These are phyloP conservation scores for Eulithis testata DNA, from an alignment of 2,888 invertebrate genomes.

Conservation along the genomic window DNA sequence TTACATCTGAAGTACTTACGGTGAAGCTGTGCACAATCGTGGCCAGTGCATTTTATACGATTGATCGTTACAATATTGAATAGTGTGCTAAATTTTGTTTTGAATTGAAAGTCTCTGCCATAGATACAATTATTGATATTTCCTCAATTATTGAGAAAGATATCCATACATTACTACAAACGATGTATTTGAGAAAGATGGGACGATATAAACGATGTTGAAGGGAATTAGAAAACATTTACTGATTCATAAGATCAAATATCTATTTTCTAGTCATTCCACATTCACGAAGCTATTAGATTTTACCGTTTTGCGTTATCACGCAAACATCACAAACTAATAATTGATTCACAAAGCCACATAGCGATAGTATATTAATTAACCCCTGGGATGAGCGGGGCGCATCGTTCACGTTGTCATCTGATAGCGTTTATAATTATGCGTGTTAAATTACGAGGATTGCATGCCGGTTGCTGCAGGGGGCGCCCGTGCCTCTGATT, in stretches of 20 bases:
- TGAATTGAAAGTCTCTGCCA: neutral
- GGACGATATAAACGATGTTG: neutral
- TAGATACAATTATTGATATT: neutral
- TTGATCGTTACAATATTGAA: slow-evolving; percentile 23
- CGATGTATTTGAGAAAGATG: neutral
- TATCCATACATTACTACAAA: too few species aligned
- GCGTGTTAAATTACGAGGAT: slow-evolving; percentile 56
- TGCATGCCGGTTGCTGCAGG: slow-evolving; percentile 50
- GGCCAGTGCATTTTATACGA: slow-evolving; percentile 26
- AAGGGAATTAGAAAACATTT: slow-evolving; percentile 4
- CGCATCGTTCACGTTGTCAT: slow-evolving; percentile 52
- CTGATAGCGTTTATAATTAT: slow-evolving; percentile 62
- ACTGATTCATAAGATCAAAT: slow-evolving; percentile 1
- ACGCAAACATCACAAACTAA: slow-evolving; percentile 43
- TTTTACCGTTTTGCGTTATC: slow-evolving; percentile 33
- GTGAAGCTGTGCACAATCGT: slow-evolving; percentile 27
- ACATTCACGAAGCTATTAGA: slow-evolving; percentile 26
- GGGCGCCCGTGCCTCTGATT: slow-evolving; percentile 67
- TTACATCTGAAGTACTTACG: slow-evolving; percentile 40
- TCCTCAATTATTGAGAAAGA: slow-evolving; percentile 1
- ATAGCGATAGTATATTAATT: slow-evolving; percentile 49
- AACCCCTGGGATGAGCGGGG: slow-evolving; percentile 50
- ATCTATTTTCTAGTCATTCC: slow-evolving; percentile 18
- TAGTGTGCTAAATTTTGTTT: slow-evolving; percentile 6
- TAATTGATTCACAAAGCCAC: slow-evolving; percentile 51